Evolutionary conservation across 2,113 vertebrate genomes (phyloP).

Genomic region (Gymnarchus niloticus): DNA sequence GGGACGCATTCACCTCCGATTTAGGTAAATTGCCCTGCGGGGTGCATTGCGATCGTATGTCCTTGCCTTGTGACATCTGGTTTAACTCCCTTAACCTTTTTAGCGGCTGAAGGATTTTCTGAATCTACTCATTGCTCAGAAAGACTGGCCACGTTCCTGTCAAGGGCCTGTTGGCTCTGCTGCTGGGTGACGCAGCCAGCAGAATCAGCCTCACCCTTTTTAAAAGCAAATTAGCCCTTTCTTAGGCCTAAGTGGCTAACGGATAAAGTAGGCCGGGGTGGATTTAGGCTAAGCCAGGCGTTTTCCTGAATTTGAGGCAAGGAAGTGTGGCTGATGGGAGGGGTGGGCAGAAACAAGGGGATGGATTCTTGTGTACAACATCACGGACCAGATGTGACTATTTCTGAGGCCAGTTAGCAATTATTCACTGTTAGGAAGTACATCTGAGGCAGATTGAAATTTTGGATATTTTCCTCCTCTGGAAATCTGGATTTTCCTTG

Average conservation of each 20-base stretch:
- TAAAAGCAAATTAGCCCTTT: conserved; percentile 8
- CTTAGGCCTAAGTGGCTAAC: background rate
- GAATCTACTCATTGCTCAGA: background rate
- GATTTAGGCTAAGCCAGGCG: background rate
- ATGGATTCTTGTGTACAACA: background rate
- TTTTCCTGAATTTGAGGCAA: background rate
- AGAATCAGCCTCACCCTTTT: background rate
- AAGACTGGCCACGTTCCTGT: background rate
- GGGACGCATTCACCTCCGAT: too few relatives aligned
- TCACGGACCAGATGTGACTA: background rate
- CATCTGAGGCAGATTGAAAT: background rate
- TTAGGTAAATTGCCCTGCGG: too few relatives aligned
- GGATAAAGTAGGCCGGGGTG: background rate
- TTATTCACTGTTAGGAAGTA: background rate
- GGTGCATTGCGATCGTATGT: too few relatives aligned
- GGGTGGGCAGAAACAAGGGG: background rate
- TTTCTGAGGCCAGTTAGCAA: background rate
- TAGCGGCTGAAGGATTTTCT: background rate
- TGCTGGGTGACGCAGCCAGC: background rate
- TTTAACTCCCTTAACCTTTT: background rate
- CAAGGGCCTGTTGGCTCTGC: too few relatives aligned
- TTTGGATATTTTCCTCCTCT: background rate
- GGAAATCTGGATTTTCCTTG: background rate
- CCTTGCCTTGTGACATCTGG: background rate
- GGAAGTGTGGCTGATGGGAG: background rate